Base-by-base conservation (phyloP, 2,797 vertebrate species). In the Arrhamphus sclerolepis region DNA sequence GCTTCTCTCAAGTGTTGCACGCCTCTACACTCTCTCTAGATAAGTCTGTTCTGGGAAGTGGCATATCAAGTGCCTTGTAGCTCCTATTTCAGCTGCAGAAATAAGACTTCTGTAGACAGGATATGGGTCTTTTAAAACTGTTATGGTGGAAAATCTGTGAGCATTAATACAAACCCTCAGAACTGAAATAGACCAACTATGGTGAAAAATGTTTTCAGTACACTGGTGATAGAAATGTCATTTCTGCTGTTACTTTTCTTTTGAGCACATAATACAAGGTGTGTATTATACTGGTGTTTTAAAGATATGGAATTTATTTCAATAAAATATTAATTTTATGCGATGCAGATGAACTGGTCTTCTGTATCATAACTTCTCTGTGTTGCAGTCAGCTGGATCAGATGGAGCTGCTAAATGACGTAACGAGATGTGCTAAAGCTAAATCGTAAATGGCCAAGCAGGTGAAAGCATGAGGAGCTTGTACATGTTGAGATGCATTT, bases 41-140 rank as follows among this genome's bases (percentile, higher is more conserved):
- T 20, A 34, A 40, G 57, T 67, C 65, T 46, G 20, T 55, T 38
- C 43, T 61, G 50, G 66, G 47, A 59, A 44, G 63, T 26, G 24
- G 24, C 24, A 26, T 56, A 56, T 28, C 7, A 83, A 82, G 82
- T 89, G 87, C 87, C 87, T 89, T 80, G 46, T 53, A 75, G 57
- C 71, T 70, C 56, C 26, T 20, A 46, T 66, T 13, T 56, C 55
- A 11, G 21, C 19, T 46, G 16, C 8, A 17, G 40, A 51, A 29
- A 20, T 7, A 14, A 39, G 41, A 43, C 46, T 38, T 51, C 41
- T 29, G 34, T 34, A 46, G 43, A 38, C 13, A 8, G 34, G 34
- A 38, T 38, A 13, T 14, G 34, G 34, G 34, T 38, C 13, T 38
- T 29, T 38, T 38, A 38, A 38, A 6, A 38, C 13, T 14, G 4